Evolutionary conservation across 2,113 vertebrate genomes (phyloP), one percentile per base, ranked within the genome.

Genomic region (Pedetes capensis): DNA sequence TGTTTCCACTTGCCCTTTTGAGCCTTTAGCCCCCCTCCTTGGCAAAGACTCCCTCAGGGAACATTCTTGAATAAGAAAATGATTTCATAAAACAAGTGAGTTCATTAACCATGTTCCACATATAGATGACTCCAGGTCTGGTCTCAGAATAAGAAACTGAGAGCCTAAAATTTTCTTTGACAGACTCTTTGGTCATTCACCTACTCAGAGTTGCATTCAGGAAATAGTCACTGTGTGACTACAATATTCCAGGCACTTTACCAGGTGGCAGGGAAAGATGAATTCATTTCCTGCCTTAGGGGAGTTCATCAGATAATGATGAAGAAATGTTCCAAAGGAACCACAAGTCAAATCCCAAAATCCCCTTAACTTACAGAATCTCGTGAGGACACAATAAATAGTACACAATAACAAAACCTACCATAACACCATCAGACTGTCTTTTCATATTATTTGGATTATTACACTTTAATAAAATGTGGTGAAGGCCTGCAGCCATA

Each of bases 381-480:
- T 69, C 20, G 47, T 79, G 49, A 72, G 17, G 32, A 32, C 61
- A 87, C 37, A 68, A 37, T 64, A 6, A 47, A 53, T 4, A 64
- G 12, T 34, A 42, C 27, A 68, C 17, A 23, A 13, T 53, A 76
- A 27, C 16, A 91, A 34, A 83, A 64, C 29, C 55, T 51, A 29
- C 20, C n/a, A 7, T 39, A 39, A 29, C 72, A 7, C 20, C n/a
- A 32, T 49, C 49, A 32, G 59, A 32, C 68, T 91, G 42, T 93
- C 68, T 76, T 63, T 79, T 74, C 91, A 39, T 47, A 34, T 29
- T 84, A 57, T 89, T 92, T 49, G 11, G 57, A 17, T 83, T 87
- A 72, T 95, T 72, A 94, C 83, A 85, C 29, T 94, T 91, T 74
- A 90, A 83, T 82, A 89, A 81, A 8, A 63, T 18, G 53, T 80